Base-by-base conservation (phyloP, 2,888 invertebrate species). In the Leptopilina syphax region DNA sequence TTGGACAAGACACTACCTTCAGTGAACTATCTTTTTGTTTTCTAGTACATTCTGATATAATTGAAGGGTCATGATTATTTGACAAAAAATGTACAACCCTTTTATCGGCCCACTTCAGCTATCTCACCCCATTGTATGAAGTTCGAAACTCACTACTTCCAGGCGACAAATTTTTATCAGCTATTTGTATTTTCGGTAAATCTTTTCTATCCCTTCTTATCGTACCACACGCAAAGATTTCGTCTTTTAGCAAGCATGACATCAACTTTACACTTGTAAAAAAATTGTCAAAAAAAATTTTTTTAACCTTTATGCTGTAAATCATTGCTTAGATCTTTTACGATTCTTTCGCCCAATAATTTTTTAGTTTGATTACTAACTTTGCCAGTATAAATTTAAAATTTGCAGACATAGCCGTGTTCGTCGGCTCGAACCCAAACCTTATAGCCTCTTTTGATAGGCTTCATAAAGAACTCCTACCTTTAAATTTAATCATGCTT, bases 201-300 rank as follows among this genome's bases (percentile, higher is more conserved):
- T 83, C 78, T 79, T 87, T 86, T 77, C 87, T 81, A 66, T 85
- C 84, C 81, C 81, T 80, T 65, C 87, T 76, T 12, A 89, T 81
- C 70, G 88, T 89, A 5, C 87, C 88, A 80, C 89, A 89, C n/a
- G 83, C 85, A 84, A 88, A 89, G 54, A 87, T 80, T 66, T 81
- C 73, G 41, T 83, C 79, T 44, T 83, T 73, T 66, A 81, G 65
- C n/a, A 88, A 81, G 79, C 83, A 82, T 68, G 79, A 57, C 76
- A 88, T 79, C 24, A 89, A 81, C 41, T 85, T 82, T 66, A 87
- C 83, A 80, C 79, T 83, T n/a, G 86, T 83, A 79, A 88, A 89
- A 84, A 86, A 88, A 78, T 85, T 86, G 77, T 87, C 88, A 83
- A 89, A 89, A 81, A 83, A 88, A 87, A 47, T 65, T 84, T 86